Evolutionary conservation across 2,888 invertebrate species (phyloP), one percentile per base, ranked within the genome.

Genomic region (Congeria kusceri): DNA sequence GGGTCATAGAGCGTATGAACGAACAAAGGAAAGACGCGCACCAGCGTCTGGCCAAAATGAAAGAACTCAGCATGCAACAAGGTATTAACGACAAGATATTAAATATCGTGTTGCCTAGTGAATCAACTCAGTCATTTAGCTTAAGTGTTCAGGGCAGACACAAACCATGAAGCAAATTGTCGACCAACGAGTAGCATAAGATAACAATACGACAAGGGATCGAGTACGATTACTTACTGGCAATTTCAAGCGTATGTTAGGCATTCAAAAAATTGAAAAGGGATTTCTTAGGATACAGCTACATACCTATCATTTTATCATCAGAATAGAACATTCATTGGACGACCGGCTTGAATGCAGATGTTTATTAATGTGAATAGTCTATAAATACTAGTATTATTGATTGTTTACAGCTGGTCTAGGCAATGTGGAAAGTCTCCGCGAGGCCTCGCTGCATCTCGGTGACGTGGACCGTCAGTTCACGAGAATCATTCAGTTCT

Each of bases 401-500:
- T n/a, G n/a, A 18, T 32, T 62, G 1, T 44, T 70, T 65, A 2
- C 27, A 76, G 76, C 59, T 20, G 32, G 18, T 53, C 49, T 76
- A 28, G 76, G 69, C 4, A 65, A 76, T 44, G 59, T 44, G 0
- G 58, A 63, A 44, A 69, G 69, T 65, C 59, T 76, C 4, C 32
- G 47, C 7, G 76, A 76, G 59, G 76, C 76, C 1, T 47, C 58
- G 9, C 46, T 64, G 5, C 46, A 64, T 23, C 76, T 76, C 18
- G 69, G 76, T 1, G 62, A 64, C 20, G 69, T 76, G 7, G 76
- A 76, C 61, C 27, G 53, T 20, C 76, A 76, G 49, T 69, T 76
- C 28, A 53, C 29, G 5, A 29, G 65, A 23, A 69, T 76, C 29
- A 76, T 76, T 32, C 29, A 18, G 46, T 76, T 64, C 25, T 76